phyloP scores from a whole-genome alignment of 2,113 vertebrate species.

The Aegotheles bennettii region DNA sequence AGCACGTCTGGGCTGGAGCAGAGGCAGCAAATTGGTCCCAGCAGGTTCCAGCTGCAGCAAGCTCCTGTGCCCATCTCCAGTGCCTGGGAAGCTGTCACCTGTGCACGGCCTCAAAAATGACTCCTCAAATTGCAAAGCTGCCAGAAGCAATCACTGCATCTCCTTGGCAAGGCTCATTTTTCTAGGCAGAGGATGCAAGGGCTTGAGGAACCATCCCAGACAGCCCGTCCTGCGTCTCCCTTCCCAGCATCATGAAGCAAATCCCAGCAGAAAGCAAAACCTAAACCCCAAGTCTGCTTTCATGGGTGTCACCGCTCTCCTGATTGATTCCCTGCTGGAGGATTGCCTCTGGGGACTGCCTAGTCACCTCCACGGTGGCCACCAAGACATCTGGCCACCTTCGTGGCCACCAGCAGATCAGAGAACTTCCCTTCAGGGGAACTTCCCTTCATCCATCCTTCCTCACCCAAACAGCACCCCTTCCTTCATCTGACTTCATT shows the following conservation, averaged over 20 bases:
- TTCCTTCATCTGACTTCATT: neutral
- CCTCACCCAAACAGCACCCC: neutral
- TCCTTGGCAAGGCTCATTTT: neutral
- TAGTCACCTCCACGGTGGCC: rapidly evolving
- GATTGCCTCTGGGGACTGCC: neutral
- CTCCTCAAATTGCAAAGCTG: neutral
- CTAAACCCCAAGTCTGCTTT: neutral
- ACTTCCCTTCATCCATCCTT: neutral
- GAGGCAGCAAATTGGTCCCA: neutral
- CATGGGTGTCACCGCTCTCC: rapidly evolving
- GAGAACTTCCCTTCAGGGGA: neutral
- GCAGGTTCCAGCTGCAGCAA: neutral
- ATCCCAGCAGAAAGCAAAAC: neutral
- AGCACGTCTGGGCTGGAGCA: neutral
- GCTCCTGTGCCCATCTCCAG: neutral
- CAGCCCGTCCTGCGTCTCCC: neutral
- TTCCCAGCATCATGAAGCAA: neutral
- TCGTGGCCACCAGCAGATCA: neutral
- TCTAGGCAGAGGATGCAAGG: neutral
- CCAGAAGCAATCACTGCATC: neutral
- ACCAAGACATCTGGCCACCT: neutral
- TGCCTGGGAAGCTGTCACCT: neutral
- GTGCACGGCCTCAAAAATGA: neutral
- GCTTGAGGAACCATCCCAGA: neutral
- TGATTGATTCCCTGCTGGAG: neutral